A percentile compares a stretch with the other conserved stretches of the same genome.
Conservation (phyloP, 1,140 invertebrate genomes). For the Musca vetustissima region DNA sequence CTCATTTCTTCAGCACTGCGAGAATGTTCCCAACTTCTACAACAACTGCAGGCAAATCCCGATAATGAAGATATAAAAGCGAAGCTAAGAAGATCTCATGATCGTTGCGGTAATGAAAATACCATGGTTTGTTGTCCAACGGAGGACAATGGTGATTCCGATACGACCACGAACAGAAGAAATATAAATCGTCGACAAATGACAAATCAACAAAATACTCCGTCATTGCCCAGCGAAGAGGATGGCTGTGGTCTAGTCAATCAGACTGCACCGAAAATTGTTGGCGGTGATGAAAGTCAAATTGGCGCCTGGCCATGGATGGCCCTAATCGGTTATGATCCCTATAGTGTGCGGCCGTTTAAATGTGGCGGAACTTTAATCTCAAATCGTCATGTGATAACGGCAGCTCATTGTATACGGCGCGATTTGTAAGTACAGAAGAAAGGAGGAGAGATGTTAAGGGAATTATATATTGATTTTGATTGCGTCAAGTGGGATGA, state of each 20-base stretch:
- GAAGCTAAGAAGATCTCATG: slow-evolving; percentile 18
- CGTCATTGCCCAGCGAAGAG: slow-evolving; percentile 17
- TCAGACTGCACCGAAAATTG: slow-evolving; percentile 39
- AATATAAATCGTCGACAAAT: background rate
- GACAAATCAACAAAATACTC: background rate
- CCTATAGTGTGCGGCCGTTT: slow-evolving; percentile 34
- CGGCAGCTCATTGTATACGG: slow-evolving; percentile 37
- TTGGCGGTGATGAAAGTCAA: slow-evolving; percentile 44
- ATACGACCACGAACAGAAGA: background rate
- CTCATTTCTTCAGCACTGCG: slow-evolving; percentile 25
- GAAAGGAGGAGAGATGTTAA: background rate
- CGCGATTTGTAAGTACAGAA: slow-evolving; percentile 30
- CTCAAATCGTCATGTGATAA: slow-evolving; percentile 32
- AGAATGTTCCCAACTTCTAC: slow-evolving; percentile 15
- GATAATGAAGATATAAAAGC: slow-evolving; percentile 14
- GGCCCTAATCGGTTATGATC: slow-evolving; percentile 34
- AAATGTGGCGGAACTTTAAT: slow-evolving; percentile 35
- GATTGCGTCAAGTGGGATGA: too few relatives aligned
- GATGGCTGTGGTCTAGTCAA: slow-evolving; percentile 43
- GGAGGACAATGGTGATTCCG: background rate
- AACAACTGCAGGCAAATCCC: slow-evolving; percentile 13
- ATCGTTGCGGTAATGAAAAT: slow-evolving; percentile 1
- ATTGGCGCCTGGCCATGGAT: slow-evolving; percentile 38
- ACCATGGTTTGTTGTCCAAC: slow-evolving; percentile 29
- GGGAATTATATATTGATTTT: background rate